phyloP scores from a whole-genome alignment of 2,797 vertebrate species.

The Anabas testudineus region DNA sequence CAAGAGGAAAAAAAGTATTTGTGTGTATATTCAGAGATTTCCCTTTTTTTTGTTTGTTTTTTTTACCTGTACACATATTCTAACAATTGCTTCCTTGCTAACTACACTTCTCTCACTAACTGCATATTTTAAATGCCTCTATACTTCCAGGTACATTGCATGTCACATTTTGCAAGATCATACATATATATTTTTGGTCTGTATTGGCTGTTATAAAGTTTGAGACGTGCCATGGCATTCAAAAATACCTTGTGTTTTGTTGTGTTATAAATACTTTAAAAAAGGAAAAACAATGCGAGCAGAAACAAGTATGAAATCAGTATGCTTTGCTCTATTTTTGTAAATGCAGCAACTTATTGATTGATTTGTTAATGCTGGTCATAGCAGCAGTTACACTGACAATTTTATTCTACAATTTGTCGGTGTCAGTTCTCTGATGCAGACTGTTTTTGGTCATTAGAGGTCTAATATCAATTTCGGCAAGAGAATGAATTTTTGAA shows the following conservation, averaged over 20 bases:
- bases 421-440: background rate
- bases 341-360: background rate
- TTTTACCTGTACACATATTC: conserved; percentile 43
- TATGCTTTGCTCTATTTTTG: no score
- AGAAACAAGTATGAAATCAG: no score
- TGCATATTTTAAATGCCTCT: conserved; percentile 28
- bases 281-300: no score
- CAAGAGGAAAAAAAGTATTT: conserved; percentile 22
- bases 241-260: background rate
- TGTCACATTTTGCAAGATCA: background rate
- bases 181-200: background rate
- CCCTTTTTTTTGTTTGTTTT: no score
- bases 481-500: conserved; percentile 1
- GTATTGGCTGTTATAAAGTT: background rate
- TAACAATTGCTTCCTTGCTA: conserved; percentile 58
- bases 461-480: background rate
- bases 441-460: background rate
- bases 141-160: conserved; percentile 12
- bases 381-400: background rate
- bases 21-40: conserved; percentile 26
- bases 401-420: background rate
- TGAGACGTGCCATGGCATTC: background rate
- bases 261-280: background rate
- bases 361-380: background rate
- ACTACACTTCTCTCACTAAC: conserved; percentile 53